These are phyloP conservation scores for Scotopteryx bipunctaria DNA, from an alignment of 2,888 invertebrate genomes.

Conservation along the genomic window DNA sequence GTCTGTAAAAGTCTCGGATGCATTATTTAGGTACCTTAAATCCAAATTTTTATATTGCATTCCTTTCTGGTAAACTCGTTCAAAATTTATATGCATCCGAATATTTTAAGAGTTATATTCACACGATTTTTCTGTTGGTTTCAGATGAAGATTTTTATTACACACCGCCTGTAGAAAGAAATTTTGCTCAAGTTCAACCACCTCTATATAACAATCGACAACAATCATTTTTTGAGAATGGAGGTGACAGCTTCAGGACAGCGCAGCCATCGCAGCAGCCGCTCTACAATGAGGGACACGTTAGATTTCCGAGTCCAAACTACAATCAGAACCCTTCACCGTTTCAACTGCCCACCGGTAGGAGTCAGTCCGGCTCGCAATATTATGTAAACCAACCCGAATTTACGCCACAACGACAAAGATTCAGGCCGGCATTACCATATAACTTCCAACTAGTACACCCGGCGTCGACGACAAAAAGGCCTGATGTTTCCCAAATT, in stretches of 20 bases:
- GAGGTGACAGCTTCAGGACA: conserved; percentile 65
- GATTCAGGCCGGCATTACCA: conserved; percentile 70
- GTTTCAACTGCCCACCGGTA: conserved; percentile 75
- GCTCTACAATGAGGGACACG: conserved; percentile 64
- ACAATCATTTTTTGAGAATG: conserved; percentile 67
- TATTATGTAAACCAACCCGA: conserved; percentile 78
- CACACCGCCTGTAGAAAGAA: conserved; percentile 74
- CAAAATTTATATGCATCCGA: conserved; percentile 6
- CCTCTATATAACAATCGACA: conserved; percentile 71
- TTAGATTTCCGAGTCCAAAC: conserved; percentile 73
- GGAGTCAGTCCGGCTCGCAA: conserved; percentile 74
- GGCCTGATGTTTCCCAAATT: conserved; percentile 82
- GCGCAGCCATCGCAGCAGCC: conserved; percentile 62
- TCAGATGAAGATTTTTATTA: conserved; percentile 78
- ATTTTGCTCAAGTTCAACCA: conserved; percentile 80
- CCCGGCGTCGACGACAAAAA: conserved; percentile 78
- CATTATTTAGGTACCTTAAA: conserved; percentile 9
- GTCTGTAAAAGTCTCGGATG: conserved; percentile 6
- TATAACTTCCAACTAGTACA: conserved; percentile 75
- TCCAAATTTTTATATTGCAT: conserved; percentile 11
- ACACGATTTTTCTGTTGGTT: conserved; percentile 51
- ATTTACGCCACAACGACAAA: conserved; percentile 66
- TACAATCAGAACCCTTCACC: conserved; percentile 79
- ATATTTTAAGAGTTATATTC: background rate
- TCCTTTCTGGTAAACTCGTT: conserved; percentile 13